Percentiles rank a stretch among this genome's conserved stretches.
These are phyloP conservation scores for Tenthredo mesomela DNA, from an alignment of 2,888 invertebrate species.

Conservation along the genomic window DNA sequence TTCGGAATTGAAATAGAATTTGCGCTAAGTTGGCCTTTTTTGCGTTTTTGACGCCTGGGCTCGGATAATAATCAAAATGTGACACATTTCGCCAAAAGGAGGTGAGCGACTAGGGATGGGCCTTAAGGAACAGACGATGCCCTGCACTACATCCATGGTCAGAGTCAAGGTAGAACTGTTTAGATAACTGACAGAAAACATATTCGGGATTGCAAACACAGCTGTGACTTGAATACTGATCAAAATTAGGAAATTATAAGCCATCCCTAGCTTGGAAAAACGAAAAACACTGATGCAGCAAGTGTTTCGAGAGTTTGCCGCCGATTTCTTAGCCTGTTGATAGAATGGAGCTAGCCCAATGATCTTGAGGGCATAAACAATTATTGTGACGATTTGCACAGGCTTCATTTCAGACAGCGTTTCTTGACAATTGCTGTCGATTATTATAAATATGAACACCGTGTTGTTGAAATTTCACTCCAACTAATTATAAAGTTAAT, in stretches of 20 bases:
- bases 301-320: neutral
- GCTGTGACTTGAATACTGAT: neutral
- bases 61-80: no score
- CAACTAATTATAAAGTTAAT: neutral
- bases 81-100: no score
- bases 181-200: neutral
- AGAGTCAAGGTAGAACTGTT: neutral
- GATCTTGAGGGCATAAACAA: neutral
- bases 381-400: no score
- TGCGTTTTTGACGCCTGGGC: no score
- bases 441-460: neutral
- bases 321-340: neutral
- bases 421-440: neutral
- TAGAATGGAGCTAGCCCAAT: slow-evolving; percentile 22
- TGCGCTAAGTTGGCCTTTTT: no score
- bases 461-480: neutral
- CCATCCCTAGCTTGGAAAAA: neutral
- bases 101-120: no score
- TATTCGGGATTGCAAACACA: neutral
- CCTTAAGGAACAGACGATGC: no score
- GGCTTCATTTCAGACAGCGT: neutral
- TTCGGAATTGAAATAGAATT: no score
- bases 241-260: neutral
- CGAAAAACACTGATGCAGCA: neutral
- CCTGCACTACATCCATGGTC: neutral